These are phyloP conservation scores for Phortica variegata DNA, from an alignment of 1,140 invertebrate genomes.

Conservation along the genomic window DNA sequence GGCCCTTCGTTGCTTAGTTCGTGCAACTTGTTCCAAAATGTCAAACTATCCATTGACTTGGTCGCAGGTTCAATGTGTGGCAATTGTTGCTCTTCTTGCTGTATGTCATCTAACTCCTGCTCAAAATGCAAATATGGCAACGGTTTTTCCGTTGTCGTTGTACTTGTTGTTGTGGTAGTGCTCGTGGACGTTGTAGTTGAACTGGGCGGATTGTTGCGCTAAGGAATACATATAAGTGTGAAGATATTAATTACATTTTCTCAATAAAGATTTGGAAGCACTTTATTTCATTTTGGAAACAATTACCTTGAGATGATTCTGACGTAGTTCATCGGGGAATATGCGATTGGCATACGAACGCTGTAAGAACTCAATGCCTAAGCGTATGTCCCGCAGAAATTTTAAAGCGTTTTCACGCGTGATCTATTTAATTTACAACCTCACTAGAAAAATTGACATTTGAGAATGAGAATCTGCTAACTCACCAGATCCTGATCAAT, in stretches of 20 bases:
- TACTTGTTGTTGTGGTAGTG: constrained; percentile 32
- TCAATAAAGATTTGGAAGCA: too few relatives aligned
- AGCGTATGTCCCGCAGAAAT: constrained; percentile 72
- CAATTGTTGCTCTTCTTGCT: constrained; percentile 5
- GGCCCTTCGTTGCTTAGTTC: constrained; percentile 31
- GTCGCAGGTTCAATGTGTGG: constrained; percentile 1
- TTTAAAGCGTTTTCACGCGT: constrained; percentile 69
- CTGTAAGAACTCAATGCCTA: constrained; percentile 68
- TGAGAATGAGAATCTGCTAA: constrained; percentile 7
- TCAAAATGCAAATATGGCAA: constrained; percentile 32
- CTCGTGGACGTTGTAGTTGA: constrained; percentile 15
- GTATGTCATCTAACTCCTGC: constrained; percentile 7
- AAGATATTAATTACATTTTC: too few relatives aligned
- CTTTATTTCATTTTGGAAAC: too few relatives aligned
- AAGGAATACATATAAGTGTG: too few relatives aligned
- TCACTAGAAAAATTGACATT: too few relatives aligned
- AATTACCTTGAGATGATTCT: constrained; percentile 48
- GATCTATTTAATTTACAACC: constrained; percentile 59
- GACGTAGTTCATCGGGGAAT: constrained; percentile 44
- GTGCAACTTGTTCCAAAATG: constrained; percentile 46
- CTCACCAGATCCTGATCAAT: constrained; percentile 71
- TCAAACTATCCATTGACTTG: constrained; percentile 38
- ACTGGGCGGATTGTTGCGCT: constrained; percentile 28
- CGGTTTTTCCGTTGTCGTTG: constrained; percentile 38
- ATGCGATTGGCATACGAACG: constrained; percentile 61